Base-by-base conservation (phyloP, 2,888 invertebrate species). In the Cyrtodaria siliqua region DNA sequence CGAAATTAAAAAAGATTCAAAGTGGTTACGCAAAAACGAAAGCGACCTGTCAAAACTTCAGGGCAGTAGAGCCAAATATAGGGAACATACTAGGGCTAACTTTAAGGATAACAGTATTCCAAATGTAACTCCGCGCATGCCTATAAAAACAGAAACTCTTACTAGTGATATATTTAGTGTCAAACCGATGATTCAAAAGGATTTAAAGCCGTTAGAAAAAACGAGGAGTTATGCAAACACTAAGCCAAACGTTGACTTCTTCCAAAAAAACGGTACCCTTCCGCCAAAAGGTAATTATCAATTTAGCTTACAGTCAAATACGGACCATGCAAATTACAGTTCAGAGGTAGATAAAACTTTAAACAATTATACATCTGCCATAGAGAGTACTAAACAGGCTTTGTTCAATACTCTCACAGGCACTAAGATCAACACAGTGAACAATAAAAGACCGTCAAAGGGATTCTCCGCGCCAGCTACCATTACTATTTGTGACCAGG, bases 1-100 rank as follows among this genome's bases (percentile, higher is more conserved):
- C 44, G 86, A 87, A 83, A 82, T 88, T n/a, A 83, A 82, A 40
- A 77, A 76, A 29, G 86, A 86, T 71, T 74, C 83, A 8, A 78
- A 75, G 57, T 63, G 73, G 70, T 56, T 78, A 60, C 67, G 72
- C 27, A 81, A 81, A 62, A 77, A 77, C 40, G 75, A 74, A 59
- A 74, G 64, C 44, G 78, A 78, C 4, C n/a, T 66, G 2, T 52
- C 62, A 26, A 78, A 72, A 42, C 61, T 75, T 42, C 73, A 72
- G 49, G 44, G 29, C 18, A 69, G 42, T 57, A 44, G 67, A 52
- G 42, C 72, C 40, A 81, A 74, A 68, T 63, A 66, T 14, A 53
- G 62, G 26, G 53, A 73, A 38, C 49, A 55, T 18, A 47, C 50
- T 20, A 60, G 66, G n/a, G 47, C 56, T 27, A 57, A 68, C 29